These are phyloP conservation scores for Caenorhabditis afra DNA, from an alignment of 2,888 invertebrate species.

Conservation along the genomic window DNA sequence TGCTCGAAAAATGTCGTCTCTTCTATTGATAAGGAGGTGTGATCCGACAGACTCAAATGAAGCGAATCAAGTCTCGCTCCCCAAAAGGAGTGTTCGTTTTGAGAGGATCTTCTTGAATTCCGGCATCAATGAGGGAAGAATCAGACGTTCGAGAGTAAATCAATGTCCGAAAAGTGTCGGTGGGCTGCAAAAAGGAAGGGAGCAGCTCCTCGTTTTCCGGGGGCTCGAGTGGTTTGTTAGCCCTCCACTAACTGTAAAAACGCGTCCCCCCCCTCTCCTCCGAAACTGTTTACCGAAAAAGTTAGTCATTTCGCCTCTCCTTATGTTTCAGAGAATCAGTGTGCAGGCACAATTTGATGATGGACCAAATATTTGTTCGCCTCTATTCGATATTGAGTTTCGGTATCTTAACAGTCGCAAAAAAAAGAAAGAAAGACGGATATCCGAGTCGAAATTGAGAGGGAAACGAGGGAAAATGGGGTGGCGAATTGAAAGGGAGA, in stretches of 20 bases:
- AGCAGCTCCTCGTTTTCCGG: constrained; percentile 12
- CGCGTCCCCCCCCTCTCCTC: neutral
- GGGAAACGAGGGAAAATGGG: neutral
- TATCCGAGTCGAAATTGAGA: neutral
- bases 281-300: constrained; percentile 54
- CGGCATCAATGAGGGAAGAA: too few species aligned
- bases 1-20: too few species aligned
- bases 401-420: constrained; percentile 34
- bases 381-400: constrained; percentile 36
- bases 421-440: constrained; percentile 1
- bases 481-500: neutral
- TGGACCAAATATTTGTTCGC: constrained; percentile 50
- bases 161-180: constrained; percentile 25
- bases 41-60: too few species aligned
- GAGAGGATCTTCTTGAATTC: too few species aligned
- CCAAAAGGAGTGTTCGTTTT: too few species aligned
- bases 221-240: constrained; percentile 56
- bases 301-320: constrained; percentile 44
- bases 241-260: constrained; percentile 25
- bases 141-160: neutral
- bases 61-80: too few species aligned
- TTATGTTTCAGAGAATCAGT: constrained; percentile 52
- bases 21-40: too few species aligned
- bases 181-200: constrained; percentile 24
- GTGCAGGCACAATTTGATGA: constrained; percentile 41